A percentile compares a stretch with the other conserved stretches of the same genome.
phyloP scores from a whole-genome alignment of 2,113 vertebrate genomes.

The Gasterosteus aculeatus region DNA sequence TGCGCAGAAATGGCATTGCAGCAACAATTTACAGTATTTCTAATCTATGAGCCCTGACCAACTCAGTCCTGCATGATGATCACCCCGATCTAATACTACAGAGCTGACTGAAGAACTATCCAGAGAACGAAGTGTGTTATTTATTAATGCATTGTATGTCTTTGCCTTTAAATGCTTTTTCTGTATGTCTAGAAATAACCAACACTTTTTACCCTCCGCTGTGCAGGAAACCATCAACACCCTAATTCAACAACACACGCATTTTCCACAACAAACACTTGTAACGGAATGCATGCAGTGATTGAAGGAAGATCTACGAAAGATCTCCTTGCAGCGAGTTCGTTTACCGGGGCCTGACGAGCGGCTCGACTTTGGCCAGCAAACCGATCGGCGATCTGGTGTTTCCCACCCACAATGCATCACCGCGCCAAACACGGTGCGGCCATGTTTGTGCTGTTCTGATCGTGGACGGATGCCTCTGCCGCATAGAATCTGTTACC shows the following conservation, averaged over 20 bases:
- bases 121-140: background rate
- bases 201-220: background rate
- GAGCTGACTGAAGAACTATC: background rate
- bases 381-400: slow-evolving; percentile 12
- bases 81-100: background rate
- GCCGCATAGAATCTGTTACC: slow-evolving; percentile 18
- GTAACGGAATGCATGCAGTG: background rate
- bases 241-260: background rate
- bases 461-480: background rate
- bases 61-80: background rate
- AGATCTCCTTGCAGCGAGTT: too few species aligned
- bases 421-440: slow-evolving; percentile 30
- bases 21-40: background rate
- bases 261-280: background rate
- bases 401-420: slow-evolving; percentile 69
- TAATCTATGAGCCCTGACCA: background rate
- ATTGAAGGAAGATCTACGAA: background rate
- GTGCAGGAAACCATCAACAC: background rate
- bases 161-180: background rate
- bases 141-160: background rate
- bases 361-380: background rate
- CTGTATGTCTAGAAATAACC: background rate
- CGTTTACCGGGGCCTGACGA: background rate
- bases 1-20: background rate
- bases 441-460: slow-evolving; percentile 62